Evolutionary conservation across 2,888 invertebrate genomes (phyloP), one percentile per base, ranked within the genome.

Genomic region (Odontomyia ornata): DNA sequence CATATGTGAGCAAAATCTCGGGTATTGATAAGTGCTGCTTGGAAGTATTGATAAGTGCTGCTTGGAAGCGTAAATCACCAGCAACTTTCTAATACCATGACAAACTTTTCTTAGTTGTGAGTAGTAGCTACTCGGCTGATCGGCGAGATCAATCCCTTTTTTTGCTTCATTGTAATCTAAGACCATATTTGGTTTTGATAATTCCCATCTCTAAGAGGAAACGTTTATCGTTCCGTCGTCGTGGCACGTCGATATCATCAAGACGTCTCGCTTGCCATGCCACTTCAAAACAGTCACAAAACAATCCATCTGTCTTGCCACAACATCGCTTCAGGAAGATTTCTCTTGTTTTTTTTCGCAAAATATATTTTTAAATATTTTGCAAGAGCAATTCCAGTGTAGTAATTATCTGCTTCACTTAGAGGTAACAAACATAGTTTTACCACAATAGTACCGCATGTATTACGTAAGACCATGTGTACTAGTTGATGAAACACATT

Each of bases 231-330:
- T 36, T 36, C 36, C 36, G 3, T 36, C 9, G 9, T 36, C 3
- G 36, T 36, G 36, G 9, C 36, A 36, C 9, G 36, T 36, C 36
- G 9, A 36, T 9, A 36, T 36, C 36, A 36, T 36, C 36, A 36
- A 36, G 9, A 36, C 36, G 36, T 36, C 52, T 52, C 15, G 52
- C 52, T 4, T 52, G 18, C 13, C 52, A 52, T 52, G 5, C 15
- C 52, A 52, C 52, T 52, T 52, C 52, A 52, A 52, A 52, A 52
- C 52, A 52, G 52, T 52, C 18, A 52, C 52, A 52, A 52, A 52
- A 18, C 18, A 9, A 18, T 52, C 15, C 18, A 52, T 52, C 52
- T 9, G 52, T 15, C 15, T 52, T 9, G 52, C 52, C n/a, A 18
- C 18, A 15, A 52, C 52, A 9, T 52, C 52, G 15, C 52, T 52